A percentile compares a stretch with the other conserved stretches of the same genome.
Conservation (phyloP, 1,140 invertebrate genomes). For the Lepidurus arcticus region DNA sequence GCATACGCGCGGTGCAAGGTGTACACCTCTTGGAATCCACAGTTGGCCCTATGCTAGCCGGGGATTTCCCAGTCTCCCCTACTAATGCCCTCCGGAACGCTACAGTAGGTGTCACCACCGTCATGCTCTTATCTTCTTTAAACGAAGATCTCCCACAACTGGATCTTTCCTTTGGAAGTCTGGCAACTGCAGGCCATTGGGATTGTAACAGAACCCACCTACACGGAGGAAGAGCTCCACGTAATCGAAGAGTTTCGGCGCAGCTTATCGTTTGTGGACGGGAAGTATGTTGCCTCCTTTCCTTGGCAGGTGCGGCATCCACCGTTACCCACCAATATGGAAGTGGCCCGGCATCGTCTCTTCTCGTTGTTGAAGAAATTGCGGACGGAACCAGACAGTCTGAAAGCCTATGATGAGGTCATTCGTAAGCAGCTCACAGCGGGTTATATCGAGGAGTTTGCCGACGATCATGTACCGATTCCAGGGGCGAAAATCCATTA, state of each 20-base stretch:
- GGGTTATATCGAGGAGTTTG: not conserved
- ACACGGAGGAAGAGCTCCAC: too few species aligned
- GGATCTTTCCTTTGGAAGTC: not conserved
- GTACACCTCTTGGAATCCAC: not conserved
- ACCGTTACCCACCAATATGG: slow-evolving; percentile 17
- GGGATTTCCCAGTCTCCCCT: not conserved
- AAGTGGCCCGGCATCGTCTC: slow-evolving; percentile 8
- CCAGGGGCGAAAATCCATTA: not conserved
- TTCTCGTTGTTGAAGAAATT: not conserved
- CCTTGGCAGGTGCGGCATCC: slow-evolving; percentile 23
- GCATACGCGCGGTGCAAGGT: not conserved
- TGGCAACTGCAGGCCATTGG: too few species aligned
- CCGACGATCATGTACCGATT: not conserved
- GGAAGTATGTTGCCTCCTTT: slow-evolving; percentile 23
- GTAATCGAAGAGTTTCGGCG: too few species aligned
- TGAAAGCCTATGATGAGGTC: too few species aligned
- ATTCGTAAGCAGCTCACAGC: too few species aligned
- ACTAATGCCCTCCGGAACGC: not conserved
- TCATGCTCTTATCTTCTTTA: not conserved
- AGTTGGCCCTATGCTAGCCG: not conserved
- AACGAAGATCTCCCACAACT: not conserved
- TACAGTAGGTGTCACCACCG: not conserved
- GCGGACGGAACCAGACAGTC: not conserved
- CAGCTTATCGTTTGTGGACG: not conserved
- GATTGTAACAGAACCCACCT: too few species aligned